phyloP scores from a whole-genome alignment of 2,797 vertebrate genomes.

The Smutsia gigantea region DNA sequence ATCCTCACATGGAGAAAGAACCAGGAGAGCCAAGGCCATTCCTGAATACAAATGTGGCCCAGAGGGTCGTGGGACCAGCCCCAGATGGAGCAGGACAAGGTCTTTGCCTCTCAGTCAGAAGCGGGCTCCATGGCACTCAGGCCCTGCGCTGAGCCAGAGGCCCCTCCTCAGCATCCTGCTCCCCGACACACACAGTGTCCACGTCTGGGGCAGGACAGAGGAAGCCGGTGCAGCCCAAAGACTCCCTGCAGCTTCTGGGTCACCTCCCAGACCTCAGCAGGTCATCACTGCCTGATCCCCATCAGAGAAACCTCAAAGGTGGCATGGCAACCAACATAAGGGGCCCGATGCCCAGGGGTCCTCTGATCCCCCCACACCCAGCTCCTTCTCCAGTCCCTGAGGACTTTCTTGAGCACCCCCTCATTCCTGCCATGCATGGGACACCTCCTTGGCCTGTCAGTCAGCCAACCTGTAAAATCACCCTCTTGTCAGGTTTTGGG shows the following conservation, averaged over 20 bases:
- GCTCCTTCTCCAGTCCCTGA: background rate
- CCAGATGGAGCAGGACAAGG: no score
- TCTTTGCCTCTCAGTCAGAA: background rate
- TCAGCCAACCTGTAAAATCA: background rate
- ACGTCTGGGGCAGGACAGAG: background rate
- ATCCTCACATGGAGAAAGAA: background rate
- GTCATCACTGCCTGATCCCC: rapidly evolving
- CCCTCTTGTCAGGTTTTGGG: background rate
- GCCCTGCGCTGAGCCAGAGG: background rate
- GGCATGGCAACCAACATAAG: rapidly evolving
- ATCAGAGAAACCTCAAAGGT: background rate
- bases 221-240: background rate
- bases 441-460: background rate
- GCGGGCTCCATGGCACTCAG: rapidly evolving
- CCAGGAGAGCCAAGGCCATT: background rate
- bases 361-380: background rate
- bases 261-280: background rate
- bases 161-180: background rate
- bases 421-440: background rate
- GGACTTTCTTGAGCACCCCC: background rate
- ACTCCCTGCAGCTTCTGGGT: background rate
- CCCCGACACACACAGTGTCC: background rate
- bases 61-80: background rate
- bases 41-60: background rate
- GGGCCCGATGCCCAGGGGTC: background rate